A percentile compares a stretch with the other conserved stretches of the same genome.
Evolutionary conservation across 2,113 vertebrate genomes (phyloP).

Genomic region (Stictonetta naevosa): DNA sequence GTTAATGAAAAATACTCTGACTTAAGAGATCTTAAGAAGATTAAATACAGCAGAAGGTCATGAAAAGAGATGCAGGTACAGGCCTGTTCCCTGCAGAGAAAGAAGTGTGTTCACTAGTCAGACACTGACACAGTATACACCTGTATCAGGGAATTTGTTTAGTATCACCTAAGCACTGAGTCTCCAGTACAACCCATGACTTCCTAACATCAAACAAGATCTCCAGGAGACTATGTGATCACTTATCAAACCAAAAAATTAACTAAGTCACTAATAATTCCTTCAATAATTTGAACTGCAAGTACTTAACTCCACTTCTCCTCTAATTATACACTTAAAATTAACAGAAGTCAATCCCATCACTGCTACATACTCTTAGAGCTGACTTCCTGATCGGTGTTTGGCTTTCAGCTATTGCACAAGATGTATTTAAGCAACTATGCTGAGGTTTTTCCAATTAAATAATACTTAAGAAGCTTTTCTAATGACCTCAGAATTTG

Average conservation of each 20-base stretch:
- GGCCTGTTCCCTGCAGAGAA: background rate
- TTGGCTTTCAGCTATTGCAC: background rate
- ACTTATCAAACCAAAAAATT: background rate
- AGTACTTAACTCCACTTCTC: background rate
- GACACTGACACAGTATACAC: background rate
- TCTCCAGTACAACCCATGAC: background rate
- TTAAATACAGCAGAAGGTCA: slow-evolving; percentile 53
- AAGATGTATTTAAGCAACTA: background rate
- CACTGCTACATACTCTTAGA: background rate
- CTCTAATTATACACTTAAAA: background rate
- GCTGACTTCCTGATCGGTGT: background rate
- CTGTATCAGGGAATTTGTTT: background rate
- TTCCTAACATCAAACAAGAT: background rate
- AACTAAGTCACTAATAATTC: background rate
- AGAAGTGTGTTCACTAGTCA: background rate
- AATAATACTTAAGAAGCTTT: background rate
- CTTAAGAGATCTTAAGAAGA: slow-evolving; percentile 57
- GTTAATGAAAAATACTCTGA: slow-evolving; percentile 27
- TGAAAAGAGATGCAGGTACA: background rate
- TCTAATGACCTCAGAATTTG: background rate
- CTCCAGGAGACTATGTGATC: background rate
- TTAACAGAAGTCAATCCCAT: background rate
- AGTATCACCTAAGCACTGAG: background rate
- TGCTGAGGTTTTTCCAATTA: background rate
- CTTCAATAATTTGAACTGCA: background rate